Evolutionary conservation across 1,140 invertebrate species (phyloP).

Genomic region (Schlechtendalia chinensis): DNA sequence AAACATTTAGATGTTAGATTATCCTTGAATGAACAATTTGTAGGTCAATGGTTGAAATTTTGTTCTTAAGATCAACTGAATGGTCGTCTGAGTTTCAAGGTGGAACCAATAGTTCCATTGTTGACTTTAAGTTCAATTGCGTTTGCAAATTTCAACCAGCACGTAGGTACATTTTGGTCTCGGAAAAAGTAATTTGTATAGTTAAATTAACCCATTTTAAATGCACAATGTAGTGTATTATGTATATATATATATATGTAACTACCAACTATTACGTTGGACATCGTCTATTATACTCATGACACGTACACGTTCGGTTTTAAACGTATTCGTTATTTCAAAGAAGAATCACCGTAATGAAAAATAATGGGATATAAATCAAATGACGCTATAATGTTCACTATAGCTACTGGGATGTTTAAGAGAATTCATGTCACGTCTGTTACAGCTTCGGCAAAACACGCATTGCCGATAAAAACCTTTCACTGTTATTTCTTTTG

Average conservation of each 20-base stretch:
- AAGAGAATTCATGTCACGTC: conserved; percentile 37
- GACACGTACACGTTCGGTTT: neutral
- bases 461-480: conserved; percentile 38
- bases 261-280: neutral
- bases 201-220: neutral
- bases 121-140: too few relatives aligned
- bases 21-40: conserved; percentile 45
- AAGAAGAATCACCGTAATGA: conserved; percentile 33
- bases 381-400: neutral
- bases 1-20: neutral
- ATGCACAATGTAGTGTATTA: neutral
- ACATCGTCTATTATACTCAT: neutral
- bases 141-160: neutral
- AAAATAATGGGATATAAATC: conserved; percentile 44
- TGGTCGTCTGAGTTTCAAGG: conserved; percentile 23
- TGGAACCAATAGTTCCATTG: neutral
- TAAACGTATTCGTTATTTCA: neutral
- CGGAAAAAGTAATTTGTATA: neutral
- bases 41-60: conserved; percentile 43
- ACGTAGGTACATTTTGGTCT: neutral
- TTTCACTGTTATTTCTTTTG: conserved; percentile 31
- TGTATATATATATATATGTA: neutral
- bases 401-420: neutral
- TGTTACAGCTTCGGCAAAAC: conserved; percentile 30
- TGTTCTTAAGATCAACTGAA: conserved; percentile 10